phyloP scores from a whole-genome alignment of 2,888 invertebrate species.

The Cephus spinipes region DNA sequence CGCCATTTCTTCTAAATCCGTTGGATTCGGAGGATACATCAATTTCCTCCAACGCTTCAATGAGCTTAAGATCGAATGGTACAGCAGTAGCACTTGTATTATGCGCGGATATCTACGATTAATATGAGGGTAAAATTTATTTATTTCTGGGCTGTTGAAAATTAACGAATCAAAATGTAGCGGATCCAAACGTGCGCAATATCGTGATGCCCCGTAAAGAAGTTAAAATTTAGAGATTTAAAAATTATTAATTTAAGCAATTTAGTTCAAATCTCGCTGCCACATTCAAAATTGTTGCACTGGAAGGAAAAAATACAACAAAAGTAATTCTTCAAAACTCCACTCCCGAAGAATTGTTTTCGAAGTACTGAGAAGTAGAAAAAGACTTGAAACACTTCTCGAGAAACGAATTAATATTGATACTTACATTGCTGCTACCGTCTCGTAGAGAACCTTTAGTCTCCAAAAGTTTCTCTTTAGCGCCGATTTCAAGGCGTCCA shows the following conservation, averaged over 20 bases:
- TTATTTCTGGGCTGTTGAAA: neutral
- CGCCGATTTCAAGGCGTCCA: conserved; percentile 7
- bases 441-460: conserved; percentile 12
- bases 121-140: neutral
- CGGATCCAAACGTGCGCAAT: too few relatives aligned
- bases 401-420: conserved; percentile 3
- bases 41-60: conserved; percentile 12
- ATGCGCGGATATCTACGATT: neutral
- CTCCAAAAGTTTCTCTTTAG: conserved; percentile 14
- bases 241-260: too few relatives aligned
- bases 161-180: neutral
- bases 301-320: too few relatives aligned
- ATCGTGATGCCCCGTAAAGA: too few relatives aligned
- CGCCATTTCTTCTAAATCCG: neutral
- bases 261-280: too few relatives aligned
- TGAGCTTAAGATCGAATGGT: conserved; percentile 7
- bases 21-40: neutral
- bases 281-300: too few relatives aligned
- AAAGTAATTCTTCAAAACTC: too few relatives aligned
- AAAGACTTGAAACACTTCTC: too few relatives aligned
- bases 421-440: conserved; percentile 17
- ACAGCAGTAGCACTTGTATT: conserved; percentile 4
- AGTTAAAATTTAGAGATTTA: too few relatives aligned
- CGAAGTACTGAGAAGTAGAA: too few relatives aligned
- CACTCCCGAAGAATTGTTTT: too few relatives aligned